Evolutionary conservation across 1,140 invertebrate species (phyloP).

Genomic region (Conus ventricosus): DNA sequence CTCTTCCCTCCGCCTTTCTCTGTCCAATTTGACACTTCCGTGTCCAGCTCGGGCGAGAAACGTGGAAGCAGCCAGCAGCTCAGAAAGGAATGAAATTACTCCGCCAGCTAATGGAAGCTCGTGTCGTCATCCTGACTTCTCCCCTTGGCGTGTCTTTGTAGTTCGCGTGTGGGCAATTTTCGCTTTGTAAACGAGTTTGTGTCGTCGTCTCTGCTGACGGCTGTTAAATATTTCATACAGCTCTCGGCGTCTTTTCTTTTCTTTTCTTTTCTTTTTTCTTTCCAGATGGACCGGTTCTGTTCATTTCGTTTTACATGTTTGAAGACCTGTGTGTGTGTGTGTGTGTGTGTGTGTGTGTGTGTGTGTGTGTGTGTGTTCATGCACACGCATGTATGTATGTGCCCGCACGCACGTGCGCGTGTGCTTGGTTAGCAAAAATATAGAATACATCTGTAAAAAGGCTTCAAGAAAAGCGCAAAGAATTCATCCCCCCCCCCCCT

Average conservation of each 20-base stretch:
- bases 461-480: too few relatives aligned
- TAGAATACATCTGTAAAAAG: not conserved
- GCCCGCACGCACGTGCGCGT: not conserved
- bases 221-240: too few relatives aligned
- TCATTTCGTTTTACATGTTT: not conserved
- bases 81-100: not conserved
- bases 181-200: too few relatives aligned
- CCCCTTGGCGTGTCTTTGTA: not conserved
- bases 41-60: not conserved
- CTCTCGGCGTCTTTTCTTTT: too few relatives aligned
- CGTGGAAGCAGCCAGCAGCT: not conserved
- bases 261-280: too few relatives aligned
- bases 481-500: too few relatives aligned
- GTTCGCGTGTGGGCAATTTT: not conserved
- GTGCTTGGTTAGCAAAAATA: not conserved
- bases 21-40: conserved; percentile 6
- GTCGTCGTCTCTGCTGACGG: too few relatives aligned
- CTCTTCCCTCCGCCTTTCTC: not conserved
- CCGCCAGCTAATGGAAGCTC: not conserved
- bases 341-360: conserved; percentile 15
- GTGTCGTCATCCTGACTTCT: not conserved
- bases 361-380: not conserved
- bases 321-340: not conserved
- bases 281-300: too few relatives aligned
- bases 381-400: not conserved